Conservation (phyloP, 2,113 vertebrate species). For the Melanostigma gelatinosum region DNA sequence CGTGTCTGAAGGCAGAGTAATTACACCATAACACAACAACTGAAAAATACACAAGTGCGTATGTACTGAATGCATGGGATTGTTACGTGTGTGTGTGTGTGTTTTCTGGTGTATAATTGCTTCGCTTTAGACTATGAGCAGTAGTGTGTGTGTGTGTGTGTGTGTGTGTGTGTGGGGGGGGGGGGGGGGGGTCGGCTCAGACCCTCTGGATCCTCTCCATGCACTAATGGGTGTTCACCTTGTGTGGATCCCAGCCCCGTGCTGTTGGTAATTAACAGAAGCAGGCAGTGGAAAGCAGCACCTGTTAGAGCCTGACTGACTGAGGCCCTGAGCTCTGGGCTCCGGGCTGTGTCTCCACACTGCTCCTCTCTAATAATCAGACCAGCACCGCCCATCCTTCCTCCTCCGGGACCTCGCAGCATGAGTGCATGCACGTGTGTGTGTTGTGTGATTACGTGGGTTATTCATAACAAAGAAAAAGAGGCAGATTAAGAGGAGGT, state of each 20-base stretch:
- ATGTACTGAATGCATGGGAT: constrained; percentile 4
- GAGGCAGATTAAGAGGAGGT: neutral
- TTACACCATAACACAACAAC: constrained; percentile 13
- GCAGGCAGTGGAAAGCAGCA: constrained; percentile 81
- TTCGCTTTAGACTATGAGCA: constrained; percentile 27
- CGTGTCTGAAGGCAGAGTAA: constrained; percentile 24
- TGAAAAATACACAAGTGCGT: constrained; percentile 18
- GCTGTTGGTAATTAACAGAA: constrained; percentile 82
- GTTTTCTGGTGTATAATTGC: neutral
- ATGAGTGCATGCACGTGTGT: constrained; percentile 29
- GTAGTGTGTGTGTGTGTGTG: neutral
- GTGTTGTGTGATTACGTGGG: constrained; percentile 45
- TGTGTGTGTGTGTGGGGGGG: neutral
- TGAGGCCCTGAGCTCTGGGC: constrained; percentile 68
- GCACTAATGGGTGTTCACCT: constrained; percentile 79
- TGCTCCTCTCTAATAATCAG: constrained; percentile 62
- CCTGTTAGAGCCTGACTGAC: constrained; percentile 76
- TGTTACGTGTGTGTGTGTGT: constrained; percentile 12
- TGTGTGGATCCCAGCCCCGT: constrained; percentile 68
- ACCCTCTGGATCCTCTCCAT: constrained; percentile 76
- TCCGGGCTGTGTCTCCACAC: constrained; percentile 62
- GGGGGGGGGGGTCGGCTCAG: constrained; percentile 39
- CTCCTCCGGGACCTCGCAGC: constrained; percentile 38
- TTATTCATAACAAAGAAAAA: constrained; percentile 12
- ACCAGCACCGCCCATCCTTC: constrained; percentile 35